Conservation (phyloP, 2,113 vertebrate genomes). For the Petroica traversi region DNA sequence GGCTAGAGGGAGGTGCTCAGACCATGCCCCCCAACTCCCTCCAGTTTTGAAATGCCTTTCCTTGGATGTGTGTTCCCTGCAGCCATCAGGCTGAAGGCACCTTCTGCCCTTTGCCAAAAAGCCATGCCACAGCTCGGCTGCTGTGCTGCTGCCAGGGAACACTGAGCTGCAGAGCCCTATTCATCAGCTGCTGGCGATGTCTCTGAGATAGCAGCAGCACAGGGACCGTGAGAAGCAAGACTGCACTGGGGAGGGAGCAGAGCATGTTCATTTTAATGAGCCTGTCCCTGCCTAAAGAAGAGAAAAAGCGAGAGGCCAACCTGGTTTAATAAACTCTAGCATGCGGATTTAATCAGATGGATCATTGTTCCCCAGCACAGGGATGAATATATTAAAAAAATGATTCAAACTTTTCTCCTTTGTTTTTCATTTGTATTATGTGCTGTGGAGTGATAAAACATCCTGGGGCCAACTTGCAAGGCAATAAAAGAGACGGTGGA, state of each 20-base stretch:
- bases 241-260: neutral
- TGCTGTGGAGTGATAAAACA: slow-evolving; percentile 55
- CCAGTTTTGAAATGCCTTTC: neutral
- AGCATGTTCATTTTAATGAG: slow-evolving; percentile 66
- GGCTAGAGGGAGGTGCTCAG: neutral
- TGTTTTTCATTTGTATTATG: slow-evolving; percentile 70
- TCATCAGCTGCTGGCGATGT: neutral
- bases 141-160: neutral
- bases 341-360: slow-evolving; percentile 55
- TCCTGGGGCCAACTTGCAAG: slow-evolving; percentile 35
- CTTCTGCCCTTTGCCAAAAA: neutral
- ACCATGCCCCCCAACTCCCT: neutral
- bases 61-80: neutral
- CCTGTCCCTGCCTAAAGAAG: slow-evolving; percentile 60
- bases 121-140: neutral
- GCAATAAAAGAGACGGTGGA: slow-evolving; percentile 15
- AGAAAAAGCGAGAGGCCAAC: slow-evolving; percentile 53
- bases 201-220: neutral
- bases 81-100: neutral
- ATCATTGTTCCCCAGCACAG: slow-evolving; percentile 57
- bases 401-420: slow-evolving; percentile 56
- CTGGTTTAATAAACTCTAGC: slow-evolving; percentile 60
- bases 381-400: slow-evolving; percentile 67
- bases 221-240: neutral
- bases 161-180: neutral